Percentiles rank a stretch among this genome's conserved stretches.
Evolutionary conservation across 2,113 vertebrate species (phyloP).

Genomic region (Dromaius novaehollandiae): DNA sequence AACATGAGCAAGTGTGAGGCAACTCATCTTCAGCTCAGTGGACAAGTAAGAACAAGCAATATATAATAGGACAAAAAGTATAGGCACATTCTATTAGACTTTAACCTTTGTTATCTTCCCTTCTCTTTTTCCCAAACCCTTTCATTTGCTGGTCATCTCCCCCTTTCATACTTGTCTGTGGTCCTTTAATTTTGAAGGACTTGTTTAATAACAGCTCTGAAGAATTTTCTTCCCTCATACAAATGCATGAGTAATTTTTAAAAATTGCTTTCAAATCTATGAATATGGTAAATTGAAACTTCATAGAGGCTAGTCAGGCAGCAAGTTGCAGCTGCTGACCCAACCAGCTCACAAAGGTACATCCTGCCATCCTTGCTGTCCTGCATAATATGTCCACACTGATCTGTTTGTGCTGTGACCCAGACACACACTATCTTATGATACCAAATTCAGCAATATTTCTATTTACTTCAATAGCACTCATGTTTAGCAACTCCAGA

Average conservation of each 20-base stretch:
- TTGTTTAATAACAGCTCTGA: slow-evolving; percentile 7
- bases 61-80: background rate
- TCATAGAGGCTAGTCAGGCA: background rate
- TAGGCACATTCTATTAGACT: background rate
- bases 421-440: background rate
- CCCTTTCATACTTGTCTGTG: background rate
- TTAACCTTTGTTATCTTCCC: background rate
- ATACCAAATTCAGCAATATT: background rate
- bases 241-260: slow-evolving; percentile 24
- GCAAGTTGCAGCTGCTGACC: background rate
- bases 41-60: background rate
- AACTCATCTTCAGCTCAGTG: background rate
- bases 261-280: slow-evolving; percentile 14
- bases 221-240: background rate
- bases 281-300: background rate
- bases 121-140: background rate
- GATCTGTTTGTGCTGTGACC: background rate
- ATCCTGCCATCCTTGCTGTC: background rate
- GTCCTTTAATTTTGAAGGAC: background rate
- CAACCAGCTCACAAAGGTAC: background rate
- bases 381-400: background rate
- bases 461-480: background rate
- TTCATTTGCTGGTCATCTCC: background rate
- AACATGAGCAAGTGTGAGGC: background rate
- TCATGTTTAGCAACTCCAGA: background rate